Evolutionary conservation across 2,113 vertebrate genomes (phyloP), one percentile per base, ranked within the genome.

Genomic region (Megaceryle torquata): DNA sequence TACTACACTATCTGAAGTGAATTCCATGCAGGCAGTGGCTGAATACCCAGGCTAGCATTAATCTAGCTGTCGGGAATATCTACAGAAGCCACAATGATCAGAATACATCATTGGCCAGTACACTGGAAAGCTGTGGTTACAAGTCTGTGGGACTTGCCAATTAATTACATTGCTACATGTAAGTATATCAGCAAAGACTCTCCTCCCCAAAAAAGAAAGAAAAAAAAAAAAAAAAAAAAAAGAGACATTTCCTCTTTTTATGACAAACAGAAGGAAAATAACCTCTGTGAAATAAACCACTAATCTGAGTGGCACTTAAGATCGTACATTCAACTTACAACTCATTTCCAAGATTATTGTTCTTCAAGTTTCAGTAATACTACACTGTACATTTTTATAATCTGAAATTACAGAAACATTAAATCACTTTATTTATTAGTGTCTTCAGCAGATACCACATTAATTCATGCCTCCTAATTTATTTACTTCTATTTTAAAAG

Each of bases 161-260:
- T 10, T 78, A 65, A 26, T 20, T 29, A 39, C 35, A 79, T 44
- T 48, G 41, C 35, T 29, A 22, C 33, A 17, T 11, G 5, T 35
- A 78, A 74, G 60, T 10, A 24, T 9, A 4, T 4, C n/a, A 9
- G 37, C 35, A 51, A 61, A 68, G 31, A 72, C 9, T 54, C 26
- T 19, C 25, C 77, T 57, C 25, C 20, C 35, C 48, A 50, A 50
- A 50, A 13, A n/a, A 44, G 51, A 37, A 48, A 28, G 25, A 6
- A 22, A 12, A 13, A 21, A 1, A 33, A 0, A 1, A 33, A 0
- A 20, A 48, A 48, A 48, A 48, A 48, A 48, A 50, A 22, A 44
- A 44, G 15, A 44, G 50, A 51, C 50, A 60, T 48, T 21, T 31
- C 20, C 5, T 75, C 35, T 88, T 79, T 54, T 67, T 31, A 44